Base-by-base conservation (phyloP, 2,113 vertebrate genomes). In the Podarcis raffonei region DNA sequence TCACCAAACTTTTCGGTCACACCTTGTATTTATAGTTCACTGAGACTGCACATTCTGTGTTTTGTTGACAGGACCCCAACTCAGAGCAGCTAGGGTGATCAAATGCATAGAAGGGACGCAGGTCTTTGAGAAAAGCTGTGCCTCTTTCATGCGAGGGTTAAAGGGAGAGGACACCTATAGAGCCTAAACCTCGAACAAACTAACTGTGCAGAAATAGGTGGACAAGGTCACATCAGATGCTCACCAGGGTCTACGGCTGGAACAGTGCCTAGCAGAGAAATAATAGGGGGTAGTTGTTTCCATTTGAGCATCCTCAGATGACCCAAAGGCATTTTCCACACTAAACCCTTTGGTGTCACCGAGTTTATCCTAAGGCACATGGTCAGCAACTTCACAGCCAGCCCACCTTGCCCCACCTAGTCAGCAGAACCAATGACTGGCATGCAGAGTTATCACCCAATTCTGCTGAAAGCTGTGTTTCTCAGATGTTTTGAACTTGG, bases 271-370 rank as follows among this genome's bases (percentile, higher is more conserved):
- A 9, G 12, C 20, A 25, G 20, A 32, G 88, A 89, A 91, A 92
- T 72, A 88, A 93, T 89, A 79, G 91, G 90, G 74, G 89, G 86
- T 92, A 48, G 48, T 53, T 53, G 48, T 95, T 95, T 95, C 95
- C 95, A 94, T 94, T 89, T 89, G 87, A 93, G 83, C 87, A 94
- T 95, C 95, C 86, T 88, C 74, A 42, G 42, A 89, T 84, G 89
- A 94, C 95, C 94, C 93, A 94, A 80, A 77, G 94, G 94, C 94
- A 95, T 96, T 96, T 95, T 95, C 95, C 95, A 94, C 90, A 90
- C 92, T 91, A 90, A 92, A 86, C 72, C 53, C 37, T 94, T 90
- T 89, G 91, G 89, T 93, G 94, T 95, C 93, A 95, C 15, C 80
- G 93, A 91, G 95, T 95, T 95, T 96, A 95, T 86, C 90, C 87